These are phyloP conservation scores for Amblyteles armatorius DNA, from an alignment of 2,888 invertebrate species.

Conservation along the genomic window DNA sequence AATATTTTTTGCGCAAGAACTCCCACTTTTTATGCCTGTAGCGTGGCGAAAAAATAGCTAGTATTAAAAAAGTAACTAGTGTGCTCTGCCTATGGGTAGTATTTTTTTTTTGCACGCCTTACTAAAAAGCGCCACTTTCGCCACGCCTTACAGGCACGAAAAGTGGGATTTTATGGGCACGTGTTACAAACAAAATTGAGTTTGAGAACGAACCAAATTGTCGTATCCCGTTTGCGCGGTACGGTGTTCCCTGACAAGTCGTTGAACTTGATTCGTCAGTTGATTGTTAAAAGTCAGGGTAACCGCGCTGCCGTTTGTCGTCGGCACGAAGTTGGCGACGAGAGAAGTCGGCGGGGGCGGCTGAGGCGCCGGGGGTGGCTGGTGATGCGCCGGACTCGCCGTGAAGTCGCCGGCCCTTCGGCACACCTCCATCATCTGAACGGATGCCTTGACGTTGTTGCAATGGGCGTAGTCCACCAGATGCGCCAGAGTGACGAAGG, in stretches of 20 bases:
- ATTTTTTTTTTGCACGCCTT: too few species aligned
- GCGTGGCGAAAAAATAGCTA: too few species aligned
- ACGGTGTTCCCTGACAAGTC: conserved; percentile 90
- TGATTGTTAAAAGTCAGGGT: conserved; percentile 98
- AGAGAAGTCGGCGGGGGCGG: conserved; percentile 87
- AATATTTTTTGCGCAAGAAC: too few species aligned
- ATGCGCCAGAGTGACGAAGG: conserved; percentile 97
- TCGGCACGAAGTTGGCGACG: conserved; percentile 92
- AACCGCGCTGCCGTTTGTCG: conserved; percentile 92
- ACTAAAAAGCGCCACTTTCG: too few species aligned
- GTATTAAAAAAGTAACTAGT: too few species aligned
- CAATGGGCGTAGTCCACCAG: conserved; percentile 98
- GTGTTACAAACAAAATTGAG: not conserved
- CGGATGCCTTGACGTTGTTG: conserved; percentile 98
- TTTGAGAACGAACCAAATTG: conserved; percentile 87
- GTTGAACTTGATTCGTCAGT: conserved; percentile 90
- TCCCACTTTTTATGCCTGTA: too few species aligned
- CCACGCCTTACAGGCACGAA: too few species aligned
- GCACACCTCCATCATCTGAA: conserved; percentile 97
- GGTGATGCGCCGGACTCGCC: conserved; percentile 85
- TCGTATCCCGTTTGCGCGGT: conserved; percentile 89
- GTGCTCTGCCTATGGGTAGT: too few species aligned
- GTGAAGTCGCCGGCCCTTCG: conserved; percentile 86
- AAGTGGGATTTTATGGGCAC: too few species aligned
- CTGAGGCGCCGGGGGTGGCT: conserved; percentile 85